Conservation (phyloP, 2,888 invertebrate genomes). For the Drosophila putrida region DNA sequence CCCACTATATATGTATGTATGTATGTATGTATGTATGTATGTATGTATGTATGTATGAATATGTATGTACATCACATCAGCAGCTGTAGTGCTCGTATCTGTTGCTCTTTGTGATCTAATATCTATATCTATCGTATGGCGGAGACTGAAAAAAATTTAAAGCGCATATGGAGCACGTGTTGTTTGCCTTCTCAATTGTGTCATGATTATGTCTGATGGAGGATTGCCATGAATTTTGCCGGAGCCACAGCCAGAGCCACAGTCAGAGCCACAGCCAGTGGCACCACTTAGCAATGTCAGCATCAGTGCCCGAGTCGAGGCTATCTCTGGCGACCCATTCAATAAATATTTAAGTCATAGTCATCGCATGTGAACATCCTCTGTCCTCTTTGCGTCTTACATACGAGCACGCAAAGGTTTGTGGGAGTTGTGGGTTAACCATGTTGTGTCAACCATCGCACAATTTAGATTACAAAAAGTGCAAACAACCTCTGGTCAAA, state of each 20-base stretch:
- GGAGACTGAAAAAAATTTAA: conserved; percentile 27
- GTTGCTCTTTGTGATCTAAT: conserved; percentile 56
- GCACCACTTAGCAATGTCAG: conserved; percentile 45
- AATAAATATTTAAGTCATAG: conserved; percentile 70
- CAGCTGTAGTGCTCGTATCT: conserved; percentile 39
- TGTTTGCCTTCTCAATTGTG: conserved; percentile 75
- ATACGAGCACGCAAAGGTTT: neutral
- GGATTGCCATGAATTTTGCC: conserved; percentile 11
- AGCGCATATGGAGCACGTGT: conserved; percentile 59
- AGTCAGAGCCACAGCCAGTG: conserved; percentile 1
- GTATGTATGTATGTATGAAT: conserved; percentile 1
- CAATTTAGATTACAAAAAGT: neutral
- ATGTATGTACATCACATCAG: neutral
- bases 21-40: conserved; percentile 5
- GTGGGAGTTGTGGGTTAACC: neutral
- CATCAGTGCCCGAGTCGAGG: conserved; percentile 6
- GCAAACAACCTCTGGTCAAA: neutral
- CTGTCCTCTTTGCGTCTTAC: neutral
- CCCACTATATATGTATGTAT: conserved; percentile 10
- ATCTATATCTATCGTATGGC: conserved; percentile 46
- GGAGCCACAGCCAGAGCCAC: neutral
- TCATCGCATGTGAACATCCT: conserved; percentile 28
- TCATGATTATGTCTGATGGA: conserved; percentile 61
- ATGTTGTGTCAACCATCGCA: neutral
- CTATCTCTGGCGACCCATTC: conserved; percentile 50